Evolutionary conservation across 2,113 vertebrate genomes (phyloP), one percentile per base, ranked within the genome.

Genomic region (Perca flavescens): DNA sequence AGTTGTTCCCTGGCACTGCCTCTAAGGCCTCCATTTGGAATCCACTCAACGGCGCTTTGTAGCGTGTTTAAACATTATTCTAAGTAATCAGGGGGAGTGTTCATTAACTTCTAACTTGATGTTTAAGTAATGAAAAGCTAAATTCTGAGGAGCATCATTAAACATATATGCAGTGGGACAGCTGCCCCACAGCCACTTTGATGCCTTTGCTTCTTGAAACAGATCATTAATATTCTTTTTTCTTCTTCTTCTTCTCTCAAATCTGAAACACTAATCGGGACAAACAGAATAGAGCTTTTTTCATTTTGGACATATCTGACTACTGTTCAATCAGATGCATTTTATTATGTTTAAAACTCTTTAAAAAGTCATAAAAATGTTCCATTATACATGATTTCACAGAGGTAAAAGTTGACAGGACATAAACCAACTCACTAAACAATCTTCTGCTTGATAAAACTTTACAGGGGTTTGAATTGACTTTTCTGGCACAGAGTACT

Each of bases 121-220:
- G 86, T 89, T 93, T 94, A 90, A 94, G 83, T 91, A 62, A 94
- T 92, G 82, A 84, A 79, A 88, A 89, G 61, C 71, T 85, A 85
- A 86, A 89, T 87, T 89, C 80, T 64, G 69, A 74, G 76, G 82
- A 80, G 79, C 36, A 3, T 85, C 89, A 91, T 94, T 92, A 95
- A 94, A 93, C 88, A 92, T 93, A 91, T 91, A 94, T 93, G 88
- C 69, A 86, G 19, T 17, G 89, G 89, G 91, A 88, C 88, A 82
- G 86, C 80, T 89, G 79, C 61, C 73, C 70, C 73, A 25, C 22
- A 79, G 84, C 79, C 76, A 86, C 82, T 93, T 94, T 93, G 87
- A 93, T 83, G 83, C 67, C 21, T 86, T 83, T 78, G 54, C 75
- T 68, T 86, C 79, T 90, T 78, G 58, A 89, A 92, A 87, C 61